A percentile compares a stretch with the other conserved stretches of the same genome.
These are phyloP conservation scores for Hydroisotoma schaefferi DNA, from an alignment of 2,888 invertebrate genomes.

Conservation along the genomic window DNA sequence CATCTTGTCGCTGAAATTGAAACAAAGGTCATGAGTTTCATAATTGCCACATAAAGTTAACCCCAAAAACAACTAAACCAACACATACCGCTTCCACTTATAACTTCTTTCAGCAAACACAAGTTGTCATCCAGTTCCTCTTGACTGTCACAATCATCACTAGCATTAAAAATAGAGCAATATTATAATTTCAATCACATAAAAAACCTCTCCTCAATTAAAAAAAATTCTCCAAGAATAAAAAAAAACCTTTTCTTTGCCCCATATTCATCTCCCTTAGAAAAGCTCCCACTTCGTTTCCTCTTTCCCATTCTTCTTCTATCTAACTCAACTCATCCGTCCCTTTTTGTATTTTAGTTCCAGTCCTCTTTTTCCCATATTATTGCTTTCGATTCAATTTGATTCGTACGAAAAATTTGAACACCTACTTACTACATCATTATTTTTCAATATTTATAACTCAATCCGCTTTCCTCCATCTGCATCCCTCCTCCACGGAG, in stretches of 20 bases:
- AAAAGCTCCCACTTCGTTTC: slow-evolving; percentile 45
- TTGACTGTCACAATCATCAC: slow-evolving; percentile 48
- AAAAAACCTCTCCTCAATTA: not conserved
- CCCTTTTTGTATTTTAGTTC: no score
- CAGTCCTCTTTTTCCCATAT: no score
- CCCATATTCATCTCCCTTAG: slow-evolving; percentile 32
- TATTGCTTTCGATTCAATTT: no score
- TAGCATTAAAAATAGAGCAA: slow-evolving; percentile 12
- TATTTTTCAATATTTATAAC: no score
- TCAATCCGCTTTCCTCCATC: no score
- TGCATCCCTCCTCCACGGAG: no score
- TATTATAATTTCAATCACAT: not conserved
- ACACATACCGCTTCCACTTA: slow-evolving; percentile 29
- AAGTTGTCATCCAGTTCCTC: slow-evolving; percentile 44
- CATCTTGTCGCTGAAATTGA: slow-evolving; percentile 36
- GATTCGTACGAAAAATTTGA: no score
- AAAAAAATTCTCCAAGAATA: not conserved
- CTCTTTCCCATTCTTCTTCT: slow-evolving; percentile 40
- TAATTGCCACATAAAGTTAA: not conserved
- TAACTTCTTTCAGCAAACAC: slow-evolving; percentile 24
- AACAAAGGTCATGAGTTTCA: not conserved
- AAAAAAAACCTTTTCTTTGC: slow-evolving; percentile 37
- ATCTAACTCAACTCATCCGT: not conserved
- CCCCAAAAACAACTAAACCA: not conserved
- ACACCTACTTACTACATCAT: no score